Evolutionary conservation across 2,888 invertebrate species (phyloP).

Genomic region (Tillus elongatus): DNA sequence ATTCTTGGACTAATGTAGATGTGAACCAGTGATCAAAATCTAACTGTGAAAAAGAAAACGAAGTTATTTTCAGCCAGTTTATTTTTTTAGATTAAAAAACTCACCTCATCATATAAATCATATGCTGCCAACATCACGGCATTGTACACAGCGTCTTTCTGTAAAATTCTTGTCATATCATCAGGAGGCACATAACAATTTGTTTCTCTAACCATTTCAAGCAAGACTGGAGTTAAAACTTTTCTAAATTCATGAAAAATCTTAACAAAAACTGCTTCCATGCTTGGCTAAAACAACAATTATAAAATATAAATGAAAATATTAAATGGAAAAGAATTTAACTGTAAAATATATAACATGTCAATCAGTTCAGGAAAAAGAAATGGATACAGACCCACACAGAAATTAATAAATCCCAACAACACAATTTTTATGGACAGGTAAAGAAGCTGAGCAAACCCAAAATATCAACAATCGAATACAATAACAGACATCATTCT

Average conservation of each 20-base stretch:
- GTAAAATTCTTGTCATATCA: slow-evolving; percentile 68
- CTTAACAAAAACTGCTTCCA: slow-evolving; percentile 75
- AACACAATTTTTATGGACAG: not conserved
- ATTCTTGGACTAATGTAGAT: slow-evolving; percentile 68
- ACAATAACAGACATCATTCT: too few species aligned
- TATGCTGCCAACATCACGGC: slow-evolving; percentile 83
- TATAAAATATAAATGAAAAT: slow-evolving; percentile 13
- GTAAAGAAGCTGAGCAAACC: not conserved
- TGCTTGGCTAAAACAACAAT: slow-evolving; percentile 60
- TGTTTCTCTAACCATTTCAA: slow-evolving; percentile 59
- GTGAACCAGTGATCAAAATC: slow-evolving; percentile 91
- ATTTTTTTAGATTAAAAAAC: slow-evolving; percentile 5
- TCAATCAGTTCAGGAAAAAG: too few species aligned
- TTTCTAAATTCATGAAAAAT: slow-evolving; percentile 73
- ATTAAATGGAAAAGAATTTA: not conserved
- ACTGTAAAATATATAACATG: too few species aligned
- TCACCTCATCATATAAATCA: slow-evolving; percentile 80
- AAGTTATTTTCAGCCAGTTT: not conserved
- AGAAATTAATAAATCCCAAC: too few species aligned
- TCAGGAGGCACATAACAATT: slow-evolving; percentile 57
- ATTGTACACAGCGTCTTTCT: slow-evolving; percentile 90
- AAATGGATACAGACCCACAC: too few species aligned
- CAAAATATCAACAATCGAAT: not conserved
- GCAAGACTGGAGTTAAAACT: slow-evolving; percentile 62
- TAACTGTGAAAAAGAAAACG: slow-evolving; percentile 46